Conservation (phyloP, 2,113 vertebrate genomes). For the Epinephelus moara region DNA sequence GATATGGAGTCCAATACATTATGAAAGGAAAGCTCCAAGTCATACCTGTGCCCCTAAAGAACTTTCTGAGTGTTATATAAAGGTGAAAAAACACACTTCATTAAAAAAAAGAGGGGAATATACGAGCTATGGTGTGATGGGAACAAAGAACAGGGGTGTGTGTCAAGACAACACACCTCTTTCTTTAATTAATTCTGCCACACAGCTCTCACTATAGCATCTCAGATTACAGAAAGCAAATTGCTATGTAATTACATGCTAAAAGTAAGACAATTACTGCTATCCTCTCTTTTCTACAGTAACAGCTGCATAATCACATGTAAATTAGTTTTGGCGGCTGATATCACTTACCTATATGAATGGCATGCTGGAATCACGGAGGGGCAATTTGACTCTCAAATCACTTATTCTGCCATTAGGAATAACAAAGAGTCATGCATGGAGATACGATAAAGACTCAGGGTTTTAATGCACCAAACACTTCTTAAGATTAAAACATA, state of each 20-base stretch:
- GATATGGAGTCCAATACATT: slow-evolving; percentile 38
- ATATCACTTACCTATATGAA: slow-evolving; percentile 79
- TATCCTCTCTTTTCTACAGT: slow-evolving; percentile 66
- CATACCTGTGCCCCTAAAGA: slow-evolving; percentile 13
- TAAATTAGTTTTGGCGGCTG: slow-evolving; percentile 75
- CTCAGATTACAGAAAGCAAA: slow-evolving; percentile 80
- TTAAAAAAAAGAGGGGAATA: slow-evolving; percentile 31
- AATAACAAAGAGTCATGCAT: slow-evolving; percentile 57
- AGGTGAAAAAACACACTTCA: slow-evolving; percentile 41
- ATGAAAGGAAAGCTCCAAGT: slow-evolving; percentile 44
- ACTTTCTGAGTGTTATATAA: slow-evolving; percentile 25
- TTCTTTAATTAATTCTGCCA: slow-evolving; percentile 72
- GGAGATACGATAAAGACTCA: slow-evolving; percentile 50
- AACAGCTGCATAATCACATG: slow-evolving; percentile 84
- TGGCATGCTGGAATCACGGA: slow-evolving; percentile 71
- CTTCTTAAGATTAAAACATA: slow-evolving; percentile 52
- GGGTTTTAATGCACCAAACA: slow-evolving; percentile 53
- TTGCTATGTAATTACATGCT: slow-evolving; percentile 78
- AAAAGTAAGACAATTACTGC: slow-evolving; percentile 83
- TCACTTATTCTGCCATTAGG: slow-evolving; percentile 71
- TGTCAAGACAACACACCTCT: slow-evolving; percentile 47
- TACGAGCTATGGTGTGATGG: slow-evolving; percentile 12
- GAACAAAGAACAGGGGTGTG: slow-evolving; percentile 38
- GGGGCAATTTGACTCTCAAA: slow-evolving; percentile 70
- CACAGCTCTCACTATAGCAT: slow-evolving; percentile 52